Conservation (phyloP, 2,797 vertebrate genomes). For the Mormyrops boulengeri region DNA sequence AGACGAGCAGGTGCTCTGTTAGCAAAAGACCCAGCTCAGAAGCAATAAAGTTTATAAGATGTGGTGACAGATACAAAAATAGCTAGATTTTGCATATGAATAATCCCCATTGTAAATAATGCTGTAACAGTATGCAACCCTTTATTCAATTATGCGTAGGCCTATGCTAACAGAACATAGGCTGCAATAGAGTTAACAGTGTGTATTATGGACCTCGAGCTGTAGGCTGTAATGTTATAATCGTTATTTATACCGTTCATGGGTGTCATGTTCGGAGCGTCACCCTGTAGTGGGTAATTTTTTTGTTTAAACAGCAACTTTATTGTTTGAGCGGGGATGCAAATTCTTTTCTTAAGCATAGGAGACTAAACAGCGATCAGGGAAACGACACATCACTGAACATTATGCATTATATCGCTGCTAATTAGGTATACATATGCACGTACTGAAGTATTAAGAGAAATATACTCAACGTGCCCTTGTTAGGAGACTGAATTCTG, state of each 20-base stretch:
- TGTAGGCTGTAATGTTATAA: not conserved
- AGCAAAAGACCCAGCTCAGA: slow-evolving; percentile 1
- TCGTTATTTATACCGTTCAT: not conserved
- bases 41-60: not conserved
- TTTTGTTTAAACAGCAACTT: not conserved
- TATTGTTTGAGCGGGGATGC: not conserved
- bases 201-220: not conserved
- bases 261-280: not conserved
- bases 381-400: not conserved
- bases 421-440: not conserved
- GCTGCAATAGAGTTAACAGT: not conserved
- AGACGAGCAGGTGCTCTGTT: not conserved
- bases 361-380: not conserved
- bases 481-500: not conserved
- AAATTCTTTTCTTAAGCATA: not conserved
- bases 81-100: not conserved
- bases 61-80: slow-evolving; percentile 4
- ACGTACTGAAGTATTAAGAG: not conserved
- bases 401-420: not conserved
- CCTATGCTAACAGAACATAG: not conserved
- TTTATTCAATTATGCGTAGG: not conserved
- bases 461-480: not conserved
- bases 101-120: not conserved
- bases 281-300: too few relatives aligned
- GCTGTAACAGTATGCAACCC: not conserved